These are phyloP conservation scores for Stegostoma tigrinum DNA, from an alignment of 2,113 vertebrate species.

Conservation along the genomic window DNA sequence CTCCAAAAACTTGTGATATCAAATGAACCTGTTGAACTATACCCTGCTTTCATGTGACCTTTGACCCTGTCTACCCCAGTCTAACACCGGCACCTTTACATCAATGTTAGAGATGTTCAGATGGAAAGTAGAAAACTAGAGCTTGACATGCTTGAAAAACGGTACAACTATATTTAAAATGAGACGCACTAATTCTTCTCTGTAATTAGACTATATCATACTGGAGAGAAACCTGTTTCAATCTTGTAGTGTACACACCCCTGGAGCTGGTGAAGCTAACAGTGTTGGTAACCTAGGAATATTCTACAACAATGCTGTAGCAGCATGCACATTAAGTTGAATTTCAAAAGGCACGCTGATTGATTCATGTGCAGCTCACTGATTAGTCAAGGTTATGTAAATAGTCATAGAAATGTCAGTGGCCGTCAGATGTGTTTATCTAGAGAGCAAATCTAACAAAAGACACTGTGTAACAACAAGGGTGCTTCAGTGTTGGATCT, in stretches of 20 bases:
- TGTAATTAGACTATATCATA: neutral
- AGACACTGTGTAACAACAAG: neutral
- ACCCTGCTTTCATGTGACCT: too few species aligned
- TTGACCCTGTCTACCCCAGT: too few species aligned
- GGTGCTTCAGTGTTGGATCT: neutral
- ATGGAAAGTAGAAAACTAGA: neutral
- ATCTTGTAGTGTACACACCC: neutral
- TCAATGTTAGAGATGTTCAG: neutral
- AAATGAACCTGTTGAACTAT: too few species aligned
- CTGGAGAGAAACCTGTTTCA: neutral
- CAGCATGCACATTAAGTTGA: neutral
- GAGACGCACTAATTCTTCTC: neutral
- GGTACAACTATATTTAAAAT: neutral
- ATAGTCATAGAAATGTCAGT: conserved; percentile 26
- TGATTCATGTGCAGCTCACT: conserved; percentile 3
- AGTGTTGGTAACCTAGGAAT: too few species aligned
- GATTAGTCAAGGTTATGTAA: conserved; percentile 10
- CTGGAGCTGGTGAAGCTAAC: neutral
- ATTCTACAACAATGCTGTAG: neutral
- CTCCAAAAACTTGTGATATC: too few species aligned
- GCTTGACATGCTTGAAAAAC: neutral
- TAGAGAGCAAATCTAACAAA: neutral
- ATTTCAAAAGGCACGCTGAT: neutral
- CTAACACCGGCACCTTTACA: too few species aligned
- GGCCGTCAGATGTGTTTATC: neutral